Percentiles rank a stretch among this genome's conserved stretches.
Conservation (phyloP, 2,797 vertebrate species). For the Corythornis leucogaster region DNA sequence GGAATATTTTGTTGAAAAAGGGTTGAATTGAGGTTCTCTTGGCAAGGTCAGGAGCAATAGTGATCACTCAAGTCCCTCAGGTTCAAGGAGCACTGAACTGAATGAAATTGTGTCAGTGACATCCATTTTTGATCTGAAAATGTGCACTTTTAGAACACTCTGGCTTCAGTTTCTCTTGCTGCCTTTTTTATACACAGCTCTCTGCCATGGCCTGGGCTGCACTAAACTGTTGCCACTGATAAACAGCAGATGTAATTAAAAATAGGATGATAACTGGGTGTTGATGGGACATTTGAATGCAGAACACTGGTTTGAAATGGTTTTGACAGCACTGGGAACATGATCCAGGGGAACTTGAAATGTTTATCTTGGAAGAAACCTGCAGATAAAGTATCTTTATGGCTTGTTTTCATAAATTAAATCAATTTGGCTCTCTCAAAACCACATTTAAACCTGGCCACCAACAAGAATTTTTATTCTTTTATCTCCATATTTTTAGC, state of each 20-base stretch:
- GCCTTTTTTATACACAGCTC: not conserved
- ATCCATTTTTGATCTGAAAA: not conserved
- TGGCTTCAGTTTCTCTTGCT: not conserved
- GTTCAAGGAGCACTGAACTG: not conserved
- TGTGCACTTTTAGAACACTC: accelerated
- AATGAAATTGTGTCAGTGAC: not conserved
- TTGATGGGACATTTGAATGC: not conserved
- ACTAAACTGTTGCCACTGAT: not conserved
- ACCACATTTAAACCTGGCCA: not conserved
- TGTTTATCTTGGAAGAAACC: not conserved
- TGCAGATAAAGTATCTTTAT: not conserved
- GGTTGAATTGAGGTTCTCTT: not conserved
- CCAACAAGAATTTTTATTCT: not conserved
- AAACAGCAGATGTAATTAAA: not conserved
- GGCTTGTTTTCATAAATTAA: not conserved
- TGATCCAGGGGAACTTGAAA: not conserved
- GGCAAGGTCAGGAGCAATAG: not conserved
- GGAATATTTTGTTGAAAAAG: not conserved
- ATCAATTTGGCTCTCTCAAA: not conserved
- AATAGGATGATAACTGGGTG: not conserved
- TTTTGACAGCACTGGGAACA: not conserved
- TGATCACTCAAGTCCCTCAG: not conserved
- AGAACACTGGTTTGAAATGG: not conserved
- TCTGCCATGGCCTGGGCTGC: not conserved
- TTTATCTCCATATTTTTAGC: not conserved